These are phyloP conservation scores for Mirza zaza DNA, from an alignment of 2,113 vertebrate species.

Conservation along the genomic window DNA sequence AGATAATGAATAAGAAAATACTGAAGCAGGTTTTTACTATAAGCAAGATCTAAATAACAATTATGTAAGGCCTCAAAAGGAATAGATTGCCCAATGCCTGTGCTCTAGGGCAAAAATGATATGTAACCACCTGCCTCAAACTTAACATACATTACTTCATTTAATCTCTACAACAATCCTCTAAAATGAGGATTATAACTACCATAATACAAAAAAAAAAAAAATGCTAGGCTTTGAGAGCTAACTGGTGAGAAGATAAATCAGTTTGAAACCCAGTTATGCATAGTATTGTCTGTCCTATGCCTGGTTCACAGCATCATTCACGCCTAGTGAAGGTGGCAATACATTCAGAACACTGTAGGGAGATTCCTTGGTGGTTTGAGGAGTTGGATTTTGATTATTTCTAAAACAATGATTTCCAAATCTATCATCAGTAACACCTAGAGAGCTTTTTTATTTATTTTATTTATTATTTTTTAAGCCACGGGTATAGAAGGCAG, in stretches of 20 bases:
- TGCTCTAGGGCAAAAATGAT: neutral
- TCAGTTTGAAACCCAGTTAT: neutral
- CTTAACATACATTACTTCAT: neutral
- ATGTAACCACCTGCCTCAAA: neutral
- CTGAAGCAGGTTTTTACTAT: neutral
- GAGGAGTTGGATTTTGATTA: neutral
- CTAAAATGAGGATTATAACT: neutral
- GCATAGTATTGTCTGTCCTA: neutral
- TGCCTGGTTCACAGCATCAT: neutral
- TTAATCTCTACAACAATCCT: neutral
- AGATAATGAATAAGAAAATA: neutral
- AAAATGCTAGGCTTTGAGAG: neutral
- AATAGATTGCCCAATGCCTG: neutral
- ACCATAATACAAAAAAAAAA: neutral
- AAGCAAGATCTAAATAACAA: neutral
- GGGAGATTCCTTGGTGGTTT: neutral
- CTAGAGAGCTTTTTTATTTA: neutral
- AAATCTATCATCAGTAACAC: neutral
- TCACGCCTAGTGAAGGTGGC: neutral
- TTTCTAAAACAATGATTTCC: neutral
- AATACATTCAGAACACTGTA: neutral
- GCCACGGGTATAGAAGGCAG: too few species aligned
- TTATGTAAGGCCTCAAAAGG: neutral
- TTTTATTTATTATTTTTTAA: too few species aligned
- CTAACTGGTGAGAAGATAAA: neutral